These are phyloP conservation scores for Poecilus cupreus DNA, from an alignment of 2,888 invertebrate genomes.

Conservation along the genomic window DNA sequence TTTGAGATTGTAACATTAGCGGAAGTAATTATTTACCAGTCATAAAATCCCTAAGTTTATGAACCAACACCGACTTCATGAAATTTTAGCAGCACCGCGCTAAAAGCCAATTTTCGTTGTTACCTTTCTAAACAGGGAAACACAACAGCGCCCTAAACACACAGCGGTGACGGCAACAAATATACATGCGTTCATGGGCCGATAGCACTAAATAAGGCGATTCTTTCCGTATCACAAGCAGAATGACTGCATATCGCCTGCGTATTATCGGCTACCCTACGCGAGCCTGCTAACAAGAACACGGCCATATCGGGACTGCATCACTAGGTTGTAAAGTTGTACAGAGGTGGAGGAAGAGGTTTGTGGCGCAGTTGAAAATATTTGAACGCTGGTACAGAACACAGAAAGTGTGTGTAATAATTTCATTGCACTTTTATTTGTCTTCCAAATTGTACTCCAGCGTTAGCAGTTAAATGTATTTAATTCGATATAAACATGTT, in stretches of 20 bases:
- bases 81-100: slow-evolving; percentile 6
- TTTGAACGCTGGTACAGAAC: neutral
- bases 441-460: no score
- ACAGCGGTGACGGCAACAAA: neutral
- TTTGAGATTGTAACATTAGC: neutral
- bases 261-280: neutral
- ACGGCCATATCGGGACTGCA: neutral
- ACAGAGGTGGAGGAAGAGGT: neutral
- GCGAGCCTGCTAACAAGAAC: slow-evolving; percentile 13
- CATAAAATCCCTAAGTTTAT: neutral
- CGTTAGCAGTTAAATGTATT: no score
- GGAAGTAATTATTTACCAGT: slow-evolving; percentile 28
- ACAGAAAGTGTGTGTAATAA: no score
- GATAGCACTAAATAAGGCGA: slow-evolving; percentile 27
- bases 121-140: neutral
- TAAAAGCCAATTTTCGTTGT: slow-evolving; percentile 25
- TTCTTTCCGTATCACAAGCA: slow-evolving; percentile 9
- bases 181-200: slow-evolving; percentile 9
- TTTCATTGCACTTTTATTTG: no score
- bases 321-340: neutral
- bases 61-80: neutral
- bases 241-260: slow-evolving; percentile 12
- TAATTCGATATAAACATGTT: no score
- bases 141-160: slow-evolving; percentile 23
- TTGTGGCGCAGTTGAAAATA: neutral